Percentiles rank a stretch among this genome's conserved stretches.
These are phyloP conservation scores for Pygoscelis antarcticus DNA, from an alignment of 2,113 vertebrate species.

Conservation along the genomic window DNA sequence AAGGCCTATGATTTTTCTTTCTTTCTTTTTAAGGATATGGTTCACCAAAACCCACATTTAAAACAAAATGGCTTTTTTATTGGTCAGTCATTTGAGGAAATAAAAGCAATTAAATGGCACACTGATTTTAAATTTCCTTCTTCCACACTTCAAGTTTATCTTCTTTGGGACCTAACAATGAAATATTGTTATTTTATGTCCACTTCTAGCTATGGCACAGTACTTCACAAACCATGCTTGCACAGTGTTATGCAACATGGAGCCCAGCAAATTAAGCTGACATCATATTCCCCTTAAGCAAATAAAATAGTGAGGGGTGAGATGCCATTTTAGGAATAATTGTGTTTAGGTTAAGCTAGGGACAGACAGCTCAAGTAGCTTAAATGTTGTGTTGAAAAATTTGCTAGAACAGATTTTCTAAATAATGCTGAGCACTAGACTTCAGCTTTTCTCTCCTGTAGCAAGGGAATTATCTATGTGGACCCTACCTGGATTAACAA, in stretches of 20 bases:
- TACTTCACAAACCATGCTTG: background rate
- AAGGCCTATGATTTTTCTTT: background rate
- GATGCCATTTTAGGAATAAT: background rate
- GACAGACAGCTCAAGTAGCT: background rate
- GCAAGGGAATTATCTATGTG: background rate
- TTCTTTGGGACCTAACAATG: background rate
- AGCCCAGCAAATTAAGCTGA: background rate
- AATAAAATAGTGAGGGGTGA: background rate
- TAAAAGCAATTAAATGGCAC: constrained; percentile 45
- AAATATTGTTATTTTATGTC: background rate
- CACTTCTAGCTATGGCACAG: background rate
- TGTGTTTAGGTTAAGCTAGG: background rate
- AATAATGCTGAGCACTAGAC: background rate
- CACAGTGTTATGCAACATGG: background rate
- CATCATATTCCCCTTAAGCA: background rate
- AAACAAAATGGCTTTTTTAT: constrained; percentile 30
- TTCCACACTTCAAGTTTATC: background rate
- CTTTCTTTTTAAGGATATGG: background rate
- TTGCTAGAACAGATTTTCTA: background rate
- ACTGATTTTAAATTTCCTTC: constrained; percentile 41
- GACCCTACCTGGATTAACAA: background rate
- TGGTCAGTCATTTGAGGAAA: constrained; percentile 29
- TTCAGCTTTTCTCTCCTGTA: background rate
- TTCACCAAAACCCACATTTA: background rate
- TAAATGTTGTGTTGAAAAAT: background rate